Conservation (phyloP, 2,797 vertebrate species). For the Percopsis omiscomaycus region DNA sequence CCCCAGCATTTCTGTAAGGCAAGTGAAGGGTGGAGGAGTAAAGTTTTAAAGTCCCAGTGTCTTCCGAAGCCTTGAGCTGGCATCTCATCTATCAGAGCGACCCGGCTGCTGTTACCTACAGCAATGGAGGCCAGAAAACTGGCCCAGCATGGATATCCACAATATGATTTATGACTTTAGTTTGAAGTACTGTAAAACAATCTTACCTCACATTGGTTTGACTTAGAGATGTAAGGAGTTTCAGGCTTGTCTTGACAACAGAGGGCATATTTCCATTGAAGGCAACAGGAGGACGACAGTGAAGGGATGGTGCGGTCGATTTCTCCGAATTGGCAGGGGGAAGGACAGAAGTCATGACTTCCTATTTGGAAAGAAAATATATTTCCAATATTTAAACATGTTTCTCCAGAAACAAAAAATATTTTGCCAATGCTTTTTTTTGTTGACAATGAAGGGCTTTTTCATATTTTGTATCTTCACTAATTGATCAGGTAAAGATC, state of each 20-base stretch:
- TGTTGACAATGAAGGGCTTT: too few relatives aligned
- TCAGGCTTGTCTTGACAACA: slow-evolving; percentile 51
- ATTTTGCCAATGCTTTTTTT: too few relatives aligned
- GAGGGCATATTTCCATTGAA: slow-evolving; percentile 42
- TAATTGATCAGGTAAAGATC: too few relatives aligned
- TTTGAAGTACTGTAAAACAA: slow-evolving; percentile 35
- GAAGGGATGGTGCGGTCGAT: slow-evolving; percentile 46
- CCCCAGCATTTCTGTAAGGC: slow-evolving; percentile 7
- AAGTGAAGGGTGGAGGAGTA: slow-evolving; percentile 7
- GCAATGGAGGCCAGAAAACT: slow-evolving; percentile 4
- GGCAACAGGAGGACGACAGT: slow-evolving; percentile 47
- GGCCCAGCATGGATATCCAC: slow-evolving; percentile 9
- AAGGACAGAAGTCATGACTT: too few relatives aligned
- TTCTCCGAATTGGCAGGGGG: slow-evolving; percentile 57
- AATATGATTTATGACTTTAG: slow-evolving; percentile 48
- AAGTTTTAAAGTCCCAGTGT: slow-evolving; percentile 10
- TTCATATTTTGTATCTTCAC: too few relatives aligned
- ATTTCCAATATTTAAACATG: too few relatives aligned
- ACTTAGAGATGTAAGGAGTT: slow-evolving; percentile 26
- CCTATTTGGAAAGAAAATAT: too few relatives aligned
- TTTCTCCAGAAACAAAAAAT: too few relatives aligned
- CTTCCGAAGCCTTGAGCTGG: slow-evolving; percentile 30
- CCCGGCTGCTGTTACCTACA: slow-evolving; percentile 24
- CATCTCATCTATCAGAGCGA: slow-evolving; percentile 24
- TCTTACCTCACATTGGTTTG: slow-evolving; percentile 32